These are phyloP conservation scores for Harpagus bidentatus DNA, from an alignment of 2,113 vertebrate species.

Conservation along the genomic window DNA sequence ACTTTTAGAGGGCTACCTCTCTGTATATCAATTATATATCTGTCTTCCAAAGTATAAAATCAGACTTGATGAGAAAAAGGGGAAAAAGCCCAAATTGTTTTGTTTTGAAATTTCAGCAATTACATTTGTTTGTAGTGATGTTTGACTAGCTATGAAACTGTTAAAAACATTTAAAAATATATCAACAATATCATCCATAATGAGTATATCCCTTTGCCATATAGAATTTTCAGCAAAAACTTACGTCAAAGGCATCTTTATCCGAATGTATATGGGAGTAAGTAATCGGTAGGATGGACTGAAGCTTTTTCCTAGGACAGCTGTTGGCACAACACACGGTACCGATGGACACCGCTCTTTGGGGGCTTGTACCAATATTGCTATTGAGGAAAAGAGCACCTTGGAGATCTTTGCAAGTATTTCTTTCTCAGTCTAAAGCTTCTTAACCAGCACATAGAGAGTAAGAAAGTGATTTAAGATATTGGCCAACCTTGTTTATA, in stretches of 20 bases:
- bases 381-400: not conserved
- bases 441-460: not conserved
- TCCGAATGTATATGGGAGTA: rapidly evolving
- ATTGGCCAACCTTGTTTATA: not conserved
- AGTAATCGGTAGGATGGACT: not conserved
- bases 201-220: not conserved
- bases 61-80: not conserved
- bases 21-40: not conserved
- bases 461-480: not conserved
- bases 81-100: not conserved
- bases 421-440: not conserved
- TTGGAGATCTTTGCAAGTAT: not conserved
- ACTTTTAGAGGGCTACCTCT: not conserved
- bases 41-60: not conserved
- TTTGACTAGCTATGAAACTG: not conserved
- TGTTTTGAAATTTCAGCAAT: not conserved
- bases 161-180: not conserved
- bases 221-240: not conserved
- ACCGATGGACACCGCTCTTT: not conserved
- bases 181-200: not conserved
- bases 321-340: not conserved
- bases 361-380: not conserved
- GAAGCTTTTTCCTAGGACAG: not conserved
- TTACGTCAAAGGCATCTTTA: not conserved
- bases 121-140: not conserved